phyloP scores from a whole-genome alignment of 2,888 invertebrate species.

The Cheilosia urbana region DNA sequence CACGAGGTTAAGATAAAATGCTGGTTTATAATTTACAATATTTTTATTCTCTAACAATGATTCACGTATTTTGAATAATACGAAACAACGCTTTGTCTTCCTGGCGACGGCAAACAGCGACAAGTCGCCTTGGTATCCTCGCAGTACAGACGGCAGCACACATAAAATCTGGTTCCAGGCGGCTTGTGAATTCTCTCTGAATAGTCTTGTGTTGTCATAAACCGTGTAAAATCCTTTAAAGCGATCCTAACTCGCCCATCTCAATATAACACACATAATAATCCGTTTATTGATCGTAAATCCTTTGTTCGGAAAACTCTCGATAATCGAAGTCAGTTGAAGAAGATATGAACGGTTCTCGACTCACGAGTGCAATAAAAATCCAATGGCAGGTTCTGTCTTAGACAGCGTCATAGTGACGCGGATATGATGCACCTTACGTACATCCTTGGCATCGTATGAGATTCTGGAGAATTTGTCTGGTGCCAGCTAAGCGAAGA shows the following conservation, averaged over 20 bases:
- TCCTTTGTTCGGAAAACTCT: not conserved
- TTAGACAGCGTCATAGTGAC: not conserved
- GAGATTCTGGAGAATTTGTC: not conserved
- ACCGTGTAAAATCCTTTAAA: not conserved
- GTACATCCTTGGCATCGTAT: not conserved
- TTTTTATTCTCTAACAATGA: not conserved
- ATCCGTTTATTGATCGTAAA: not conserved
- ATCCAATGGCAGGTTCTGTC: not conserved
- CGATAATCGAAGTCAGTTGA: slow-evolving; percentile 5
- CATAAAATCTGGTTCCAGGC: slow-evolving; percentile 8
- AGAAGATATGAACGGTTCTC: not conserved
- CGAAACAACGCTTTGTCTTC: slow-evolving; percentile 31
- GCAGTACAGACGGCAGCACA: slow-evolving; percentile 4
- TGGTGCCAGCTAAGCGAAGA: not conserved
- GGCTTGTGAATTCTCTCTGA: not conserved
- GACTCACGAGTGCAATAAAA: not conserved
- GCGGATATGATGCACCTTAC: not conserved
- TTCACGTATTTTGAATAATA: slow-evolving; percentile 25
- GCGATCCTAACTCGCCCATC: slow-evolving; percentile 1
- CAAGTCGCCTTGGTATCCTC: not conserved
- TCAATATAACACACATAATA: not conserved
- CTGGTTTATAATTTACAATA: not conserved
- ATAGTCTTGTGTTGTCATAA: not conserved
- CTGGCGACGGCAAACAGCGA: slow-evolving; percentile 41
- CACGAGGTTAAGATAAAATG: not conserved